Conservation (phyloP, 2,888 invertebrate genomes). For the Liopterus haemorrhoidalis region DNA sequence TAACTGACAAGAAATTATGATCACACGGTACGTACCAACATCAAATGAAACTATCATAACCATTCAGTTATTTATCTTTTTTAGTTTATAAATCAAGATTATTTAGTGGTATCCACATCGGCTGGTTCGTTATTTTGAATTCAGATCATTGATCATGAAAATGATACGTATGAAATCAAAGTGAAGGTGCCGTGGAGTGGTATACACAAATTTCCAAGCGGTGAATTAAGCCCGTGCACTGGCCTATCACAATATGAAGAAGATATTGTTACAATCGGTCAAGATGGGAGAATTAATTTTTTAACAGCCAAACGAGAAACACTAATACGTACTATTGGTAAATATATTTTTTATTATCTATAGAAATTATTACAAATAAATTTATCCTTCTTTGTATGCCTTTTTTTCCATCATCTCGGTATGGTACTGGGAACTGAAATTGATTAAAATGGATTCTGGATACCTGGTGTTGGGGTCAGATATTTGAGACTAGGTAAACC, state of each 20-base stretch:
- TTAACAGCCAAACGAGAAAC: conserved; percentile 49
- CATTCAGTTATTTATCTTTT: too few species aligned
- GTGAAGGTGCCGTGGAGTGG: conserved; percentile 59
- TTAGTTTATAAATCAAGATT: conserved; percentile 62
- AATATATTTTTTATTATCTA: conserved; percentile 12
- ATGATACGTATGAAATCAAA: conserved; percentile 52
- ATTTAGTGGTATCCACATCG: conserved; percentile 60
- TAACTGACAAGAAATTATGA: too few species aligned
- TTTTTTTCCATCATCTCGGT: too few species aligned
- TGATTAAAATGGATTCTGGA: too few species aligned
- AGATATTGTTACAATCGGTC: conserved; percentile 75
- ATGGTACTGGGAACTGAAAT: too few species aligned
- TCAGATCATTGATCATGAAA: conserved; percentile 55
- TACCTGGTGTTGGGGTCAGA: too few species aligned
- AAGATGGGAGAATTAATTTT: conserved; percentile 68
- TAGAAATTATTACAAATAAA: conserved; percentile 8
- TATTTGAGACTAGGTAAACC: too few species aligned
- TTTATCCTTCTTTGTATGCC: too few species aligned
- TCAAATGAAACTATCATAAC: too few species aligned
- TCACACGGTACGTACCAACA: too few species aligned
- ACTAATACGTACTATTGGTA: conserved; percentile 51
- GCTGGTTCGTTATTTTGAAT: conserved; percentile 63
- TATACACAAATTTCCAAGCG: conserved; percentile 58
- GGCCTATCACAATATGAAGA: conserved; percentile 68
- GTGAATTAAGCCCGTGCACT: conserved; percentile 64